These are phyloP conservation scores for Epinephelus awoara DNA, from an alignment of 2,797 vertebrate genomes.

Conservation along the genomic window DNA sequence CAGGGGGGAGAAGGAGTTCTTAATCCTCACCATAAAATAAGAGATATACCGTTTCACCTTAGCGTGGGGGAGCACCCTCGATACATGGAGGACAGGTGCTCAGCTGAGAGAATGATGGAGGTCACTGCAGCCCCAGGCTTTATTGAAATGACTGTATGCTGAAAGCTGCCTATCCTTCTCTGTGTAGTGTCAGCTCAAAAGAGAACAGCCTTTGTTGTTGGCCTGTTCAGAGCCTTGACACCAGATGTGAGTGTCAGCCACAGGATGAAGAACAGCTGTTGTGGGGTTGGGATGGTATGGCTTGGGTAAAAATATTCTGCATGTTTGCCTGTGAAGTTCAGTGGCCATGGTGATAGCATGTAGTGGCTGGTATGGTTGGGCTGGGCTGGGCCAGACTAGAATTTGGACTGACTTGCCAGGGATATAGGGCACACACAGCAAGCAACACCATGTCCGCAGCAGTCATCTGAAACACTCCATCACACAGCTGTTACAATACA, in stretches of 20 bases:
- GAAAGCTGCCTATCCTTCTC: conserved; percentile 52
- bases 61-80: conserved; percentile 64
- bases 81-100: conserved; percentile 76
- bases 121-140: conserved; percentile 63
- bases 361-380: conserved; percentile 24
- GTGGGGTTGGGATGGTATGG: conserved; percentile 50
- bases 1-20: conserved; percentile 60
- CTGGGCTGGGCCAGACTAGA: background rate
- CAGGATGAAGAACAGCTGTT: conserved; percentile 77
- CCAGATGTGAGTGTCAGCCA: conserved; percentile 78
- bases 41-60: conserved; percentile 74
- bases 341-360: conserved; percentile 45
- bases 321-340: conserved; percentile 55
- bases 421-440: conserved; percentile 14
- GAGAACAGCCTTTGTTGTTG: conserved; percentile 78
- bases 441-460: background rate
- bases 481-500: conserved; percentile 18
- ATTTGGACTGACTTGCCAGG: conserved; percentile 14
- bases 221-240: conserved; percentile 73
- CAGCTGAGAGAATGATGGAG: conserved; percentile 75
- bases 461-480: conserved; percentile 20
- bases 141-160: conserved; percentile 65
- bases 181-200: conserved; percentile 57
- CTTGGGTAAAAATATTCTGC: conserved; percentile 66
- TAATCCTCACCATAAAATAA: conserved; percentile 77